Evolutionary conservation across 1,140 invertebrate genomes (phyloP).

Genomic region (Drosophila kanapiae): DNA sequence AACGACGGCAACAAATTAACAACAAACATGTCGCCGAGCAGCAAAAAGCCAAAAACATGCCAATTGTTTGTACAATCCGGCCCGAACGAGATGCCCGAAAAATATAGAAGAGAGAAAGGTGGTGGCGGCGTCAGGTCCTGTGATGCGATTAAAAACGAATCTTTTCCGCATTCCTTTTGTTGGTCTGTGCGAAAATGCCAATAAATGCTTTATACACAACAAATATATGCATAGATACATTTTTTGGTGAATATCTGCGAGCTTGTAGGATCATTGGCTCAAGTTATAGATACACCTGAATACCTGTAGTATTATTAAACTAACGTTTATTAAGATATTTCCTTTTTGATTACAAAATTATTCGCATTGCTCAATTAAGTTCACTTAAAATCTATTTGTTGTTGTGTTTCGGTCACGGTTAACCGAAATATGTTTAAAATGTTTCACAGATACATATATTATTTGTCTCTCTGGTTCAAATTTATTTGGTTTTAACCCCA

Average conservation of each 20-base stretch:
- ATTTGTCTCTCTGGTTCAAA: conserved; percentile 14
- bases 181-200: conserved; percentile 43
- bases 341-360: background rate
- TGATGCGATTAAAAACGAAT: conserved; percentile 79
- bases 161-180: conserved; percentile 57
- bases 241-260: background rate
- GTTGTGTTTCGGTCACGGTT: conserved; percentile 7
- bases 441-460: background rate
- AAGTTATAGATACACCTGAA: background rate
- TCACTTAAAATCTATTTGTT: conserved; percentile 12
- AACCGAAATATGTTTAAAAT: conserved; percentile 29
- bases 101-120: background rate
- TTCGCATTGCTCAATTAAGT: conserved; percentile 8
- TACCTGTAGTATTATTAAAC: background rate
- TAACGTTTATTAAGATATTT: conserved; percentile 1
- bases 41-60: conserved; percentile 73
- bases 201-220: conserved; percentile 30
- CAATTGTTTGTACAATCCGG: conserved; percentile 66
- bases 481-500: conserved; percentile 12
- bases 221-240: conserved; percentile 9
- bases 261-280: conserved; percentile 1
- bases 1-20: conserved; percentile 72
- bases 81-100: conserved; percentile 2
- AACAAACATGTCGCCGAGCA: conserved; percentile 68
- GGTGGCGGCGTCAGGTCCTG: conserved; percentile 19